phyloP scores from a whole-genome alignment of 2,888 invertebrate genomes.

The Girardia tigrina region DNA sequence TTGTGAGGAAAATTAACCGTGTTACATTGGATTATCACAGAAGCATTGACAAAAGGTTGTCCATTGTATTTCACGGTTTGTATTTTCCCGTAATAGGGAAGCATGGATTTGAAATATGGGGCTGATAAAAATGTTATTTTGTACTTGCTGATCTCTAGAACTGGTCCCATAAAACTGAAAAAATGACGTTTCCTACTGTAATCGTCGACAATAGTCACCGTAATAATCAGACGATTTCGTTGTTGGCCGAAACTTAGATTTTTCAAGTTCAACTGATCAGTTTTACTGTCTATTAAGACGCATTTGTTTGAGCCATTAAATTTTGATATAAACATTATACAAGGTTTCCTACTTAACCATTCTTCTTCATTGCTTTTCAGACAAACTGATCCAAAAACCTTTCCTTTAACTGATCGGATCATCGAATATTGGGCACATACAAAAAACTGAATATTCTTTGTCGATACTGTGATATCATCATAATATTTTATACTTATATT shows the following conservation, averaged over 20 bases:
- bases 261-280: background rate
- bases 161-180: background rate
- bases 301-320: background rate
- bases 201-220: background rate
- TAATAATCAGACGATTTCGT: background rate
- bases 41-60: background rate
- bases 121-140: background rate
- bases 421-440: background rate
- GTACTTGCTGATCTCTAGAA: background rate
- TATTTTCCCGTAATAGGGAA: constrained; percentile 1
- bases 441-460: background rate
- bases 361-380: background rate
- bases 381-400: background rate
- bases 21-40: background rate
- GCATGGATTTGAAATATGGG: constrained; percentile 4
- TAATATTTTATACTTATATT: background rate
- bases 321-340: background rate
- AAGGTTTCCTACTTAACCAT: background rate
- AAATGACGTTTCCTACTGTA: background rate
- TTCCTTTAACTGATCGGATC: background rate
- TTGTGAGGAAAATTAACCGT: background rate
- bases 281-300: background rate
- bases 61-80: constrained; percentile 2
- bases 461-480: background rate
- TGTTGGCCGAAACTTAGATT: background rate